Base-by-base conservation (phyloP, 2,113 vertebrate genomes). In the Apteryx owenii region DNA sequence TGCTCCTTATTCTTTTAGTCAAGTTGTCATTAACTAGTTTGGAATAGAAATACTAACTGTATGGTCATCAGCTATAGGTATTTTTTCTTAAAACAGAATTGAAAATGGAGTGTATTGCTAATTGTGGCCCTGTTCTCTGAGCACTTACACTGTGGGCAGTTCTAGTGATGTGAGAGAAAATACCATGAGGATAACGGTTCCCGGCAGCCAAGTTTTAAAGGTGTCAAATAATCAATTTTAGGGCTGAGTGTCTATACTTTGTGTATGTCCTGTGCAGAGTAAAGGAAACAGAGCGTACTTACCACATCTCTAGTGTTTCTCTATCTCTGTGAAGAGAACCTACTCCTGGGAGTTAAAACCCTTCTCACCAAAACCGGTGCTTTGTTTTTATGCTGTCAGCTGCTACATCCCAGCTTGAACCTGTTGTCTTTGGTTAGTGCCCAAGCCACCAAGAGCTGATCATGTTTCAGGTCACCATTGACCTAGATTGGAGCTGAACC, bases 401-500 rank as follows among this genome's bases (percentile, higher is more conserved):
- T 54, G 60, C 70, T 86, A 54, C n/a, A 22, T 70, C 46, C 51
- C 62, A 50, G 51, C 69, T 85, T 4, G 0, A 70, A 78, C 79
- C 60, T 69, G 65, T 90, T 86, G 72, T 28, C 33, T 56, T 25
- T 31, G 48, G 44, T 75, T 61, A 51, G 3, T 1, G 4, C 54
- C 40, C 72, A 65, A 33, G 73, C 38, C 93, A 17, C n/a, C 56
- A 12, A 51, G 69, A 72, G 15, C 31, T 18, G 56, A 54, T 64
- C 28, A 7, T 81, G 56, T 86, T 91, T 72, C 85, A 94, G 91
- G 85, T 93, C 88, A 86, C 68, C 0, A 2, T 60, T 90, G 93
- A 96, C 91, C 93, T 88, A 88, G 85, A 94, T 81, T 61, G 48
- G 60, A 88, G 82, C 77, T 90, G 91, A 86, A 90, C 94, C 70